A percentile compares a stretch with the other conserved stretches of the same genome.
Conservation (phyloP, 2,113 vertebrate genomes). For the Pteronura brasiliensis region DNA sequence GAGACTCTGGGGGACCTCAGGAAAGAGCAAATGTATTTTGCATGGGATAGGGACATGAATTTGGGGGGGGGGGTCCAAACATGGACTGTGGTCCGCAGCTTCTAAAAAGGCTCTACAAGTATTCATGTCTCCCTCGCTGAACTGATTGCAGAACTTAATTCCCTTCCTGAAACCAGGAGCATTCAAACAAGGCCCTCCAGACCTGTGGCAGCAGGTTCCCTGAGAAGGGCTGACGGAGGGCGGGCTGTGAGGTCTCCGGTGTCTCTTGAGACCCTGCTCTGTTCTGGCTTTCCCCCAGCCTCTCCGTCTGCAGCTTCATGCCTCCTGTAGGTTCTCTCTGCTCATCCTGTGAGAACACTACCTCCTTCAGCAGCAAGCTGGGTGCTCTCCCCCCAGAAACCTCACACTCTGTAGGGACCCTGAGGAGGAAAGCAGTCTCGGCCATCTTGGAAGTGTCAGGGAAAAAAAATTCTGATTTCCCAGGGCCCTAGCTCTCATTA, state of each 20-base stretch:
- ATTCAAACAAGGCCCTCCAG: rapidly evolving
- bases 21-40: background rate
- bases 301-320: background rate
- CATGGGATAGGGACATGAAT: background rate
- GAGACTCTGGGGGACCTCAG: background rate
- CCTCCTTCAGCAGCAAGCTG: background rate
- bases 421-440: background rate
- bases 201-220: background rate
- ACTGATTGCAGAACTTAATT: too few species aligned
- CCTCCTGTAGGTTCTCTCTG: background rate
- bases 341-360: rapidly evolving
- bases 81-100: background rate
- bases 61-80: background rate
- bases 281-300: background rate
- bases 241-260: rapidly evolving
- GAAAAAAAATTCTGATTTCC: background rate
- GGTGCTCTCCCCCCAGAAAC: background rate
- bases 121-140: background rate
- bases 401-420: background rate
- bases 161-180: background rate
- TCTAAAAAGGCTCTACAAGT: background rate
- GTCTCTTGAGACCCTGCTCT: background rate
- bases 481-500: background rate
- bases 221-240: background rate
- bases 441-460: background rate